A percentile compares a stretch with the other conserved stretches of the same genome.
Conservation (phyloP, 2,888 invertebrate genomes). For the Neria commutata region DNA sequence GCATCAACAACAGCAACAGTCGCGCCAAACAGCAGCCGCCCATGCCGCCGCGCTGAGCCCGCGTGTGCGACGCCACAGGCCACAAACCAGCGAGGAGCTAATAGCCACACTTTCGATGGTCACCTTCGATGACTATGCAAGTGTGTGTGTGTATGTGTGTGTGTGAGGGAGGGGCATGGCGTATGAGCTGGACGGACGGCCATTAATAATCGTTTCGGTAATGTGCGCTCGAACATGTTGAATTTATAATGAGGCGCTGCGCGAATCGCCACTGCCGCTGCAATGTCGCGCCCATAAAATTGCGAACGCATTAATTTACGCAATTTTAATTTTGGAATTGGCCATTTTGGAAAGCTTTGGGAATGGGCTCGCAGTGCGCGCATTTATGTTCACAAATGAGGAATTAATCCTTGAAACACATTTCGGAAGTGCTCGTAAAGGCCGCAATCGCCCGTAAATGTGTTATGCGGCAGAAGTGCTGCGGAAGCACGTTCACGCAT, state of each 20-base stretch:
- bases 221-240: constrained; percentile 8
- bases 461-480: too few species aligned
- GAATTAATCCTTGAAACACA: too few species aligned
- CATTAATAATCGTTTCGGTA: constrained; percentile 11
- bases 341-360: not conserved
- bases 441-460: too few species aligned
- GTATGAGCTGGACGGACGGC: not conserved
- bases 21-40: too few species aligned
- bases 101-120: not conserved
- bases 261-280: not conserved
- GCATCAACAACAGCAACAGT: not conserved
- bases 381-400: too few species aligned
- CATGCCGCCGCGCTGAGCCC: not conserved
- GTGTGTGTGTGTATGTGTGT: not conserved
- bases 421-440: too few species aligned
- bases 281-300: not conserved
- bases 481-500: too few species aligned
- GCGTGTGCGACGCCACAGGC: not conserved
- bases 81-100: not conserved
- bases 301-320: not conserved
- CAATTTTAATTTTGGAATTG: constrained; percentile 1
- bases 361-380: too few species aligned
- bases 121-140: not conserved
- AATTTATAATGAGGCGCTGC: constrained; percentile 8
- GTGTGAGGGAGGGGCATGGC: constrained; percentile 2